Evolutionary conservation across 2,797 vertebrate species (phyloP), one percentile per base, ranked within the genome.

Genomic region (Telmatherina bonti): DNA sequence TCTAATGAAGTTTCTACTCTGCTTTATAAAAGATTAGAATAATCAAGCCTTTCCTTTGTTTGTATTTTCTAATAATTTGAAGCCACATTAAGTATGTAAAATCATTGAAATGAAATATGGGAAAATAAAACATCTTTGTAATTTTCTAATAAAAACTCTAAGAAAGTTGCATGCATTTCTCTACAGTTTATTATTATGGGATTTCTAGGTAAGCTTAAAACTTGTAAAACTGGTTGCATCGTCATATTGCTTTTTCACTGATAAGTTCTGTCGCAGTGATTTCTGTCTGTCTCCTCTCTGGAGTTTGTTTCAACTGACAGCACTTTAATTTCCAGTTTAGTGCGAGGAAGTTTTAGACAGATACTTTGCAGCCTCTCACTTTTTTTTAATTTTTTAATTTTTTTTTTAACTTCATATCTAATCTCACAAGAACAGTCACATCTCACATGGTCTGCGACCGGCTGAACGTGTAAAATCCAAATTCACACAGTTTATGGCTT

Each of bases 31-130:
- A 33, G 8, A 9, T 33, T 7, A 33, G 31, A 13, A 64, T 59
- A 38, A 62, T 29, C 35, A 38, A 62, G 2, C 56, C n/a, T 38
- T 66, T 47, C 15, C 22, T 61, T 16, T 6, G 31, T 70, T 72
- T 67, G 9, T 53, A 62, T 52, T 41, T 26, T 24, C 2, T 3
- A 36, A 36, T 36, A 36, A 36, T 36, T 10, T 36, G 35, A 12
- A 12, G 10, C 11, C 35, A 13, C 35, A 36, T 36, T 36, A 36
- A 36, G 35, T 12, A 9, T 30, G n/a, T 20, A 38, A 18, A 36
- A 36, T 18, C 16, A 43, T 43, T 18, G 18, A 20, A 20, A 18
- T 36, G 35, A 49, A 62, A 62, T 38, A 15, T 47, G 53, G 16
- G 20, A 5, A 24, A 13, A 24, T n/a, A 3, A 61, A 7, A 6